Evolutionary conservation across 2,888 invertebrate genomes (phyloP).

Genomic region (Acanthococcus lagerstroemiae): DNA sequence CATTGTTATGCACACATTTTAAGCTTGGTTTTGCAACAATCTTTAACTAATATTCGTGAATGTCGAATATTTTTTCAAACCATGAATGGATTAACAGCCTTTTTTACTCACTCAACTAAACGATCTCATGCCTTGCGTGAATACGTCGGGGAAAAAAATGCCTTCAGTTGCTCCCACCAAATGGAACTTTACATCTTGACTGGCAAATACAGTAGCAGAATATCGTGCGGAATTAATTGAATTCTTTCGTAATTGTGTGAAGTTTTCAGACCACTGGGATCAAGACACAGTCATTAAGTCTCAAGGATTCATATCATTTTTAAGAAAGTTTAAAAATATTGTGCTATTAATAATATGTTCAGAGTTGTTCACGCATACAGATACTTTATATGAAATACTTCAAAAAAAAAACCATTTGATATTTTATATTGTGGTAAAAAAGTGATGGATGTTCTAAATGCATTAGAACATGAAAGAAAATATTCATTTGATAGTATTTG

Average conservation of each 20-base stretch:
- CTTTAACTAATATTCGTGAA: slow-evolving; percentile 36
- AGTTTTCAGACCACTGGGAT: background rate
- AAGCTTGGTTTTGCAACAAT: slow-evolving; percentile 37
- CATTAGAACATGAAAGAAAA: background rate
- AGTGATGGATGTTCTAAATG: background rate
- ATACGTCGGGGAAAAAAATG: background rate
- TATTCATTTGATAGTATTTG: background rate
- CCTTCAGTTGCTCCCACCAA: background rate
- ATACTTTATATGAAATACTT: background rate
- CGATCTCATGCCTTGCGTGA: slow-evolving; percentile 31
- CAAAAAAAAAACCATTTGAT: background rate
- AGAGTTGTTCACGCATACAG: background rate
- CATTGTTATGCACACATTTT: slow-evolving; percentile 37
- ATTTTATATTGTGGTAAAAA: background rate
- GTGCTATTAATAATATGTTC: background rate
- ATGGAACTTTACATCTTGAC: background rate
- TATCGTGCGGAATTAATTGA: background rate
- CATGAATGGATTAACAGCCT: slow-evolving; percentile 37
- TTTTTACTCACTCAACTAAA: slow-evolving; percentile 38
- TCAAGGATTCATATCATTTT: background rate
- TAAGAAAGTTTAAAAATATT: background rate
- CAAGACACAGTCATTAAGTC: background rate
- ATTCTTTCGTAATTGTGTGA: background rate
- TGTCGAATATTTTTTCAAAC: slow-evolving; percentile 38
- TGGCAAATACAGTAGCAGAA: background rate